phyloP scores from a whole-genome alignment of 64 coral and sea anemone genomes.

The Dendronephthya gigantea region DNA sequence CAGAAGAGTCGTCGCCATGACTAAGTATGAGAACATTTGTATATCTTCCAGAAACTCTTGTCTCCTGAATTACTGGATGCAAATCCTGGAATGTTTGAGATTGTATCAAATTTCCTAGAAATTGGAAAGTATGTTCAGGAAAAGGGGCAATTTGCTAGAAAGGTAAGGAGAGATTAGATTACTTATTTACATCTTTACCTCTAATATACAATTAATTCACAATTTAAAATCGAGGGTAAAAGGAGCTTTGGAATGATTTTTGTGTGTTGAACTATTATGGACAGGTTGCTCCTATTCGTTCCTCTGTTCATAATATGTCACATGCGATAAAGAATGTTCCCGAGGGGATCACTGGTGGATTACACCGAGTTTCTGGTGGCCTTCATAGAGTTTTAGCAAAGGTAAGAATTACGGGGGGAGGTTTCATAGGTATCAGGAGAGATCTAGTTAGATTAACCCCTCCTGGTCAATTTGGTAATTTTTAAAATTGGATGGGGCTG shows the following conservation, averaged over 20 bases:
- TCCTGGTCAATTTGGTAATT: too few species aligned
- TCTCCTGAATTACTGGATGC: slow-evolving; percentile 56
- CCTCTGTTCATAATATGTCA: slow-evolving; percentile 72
- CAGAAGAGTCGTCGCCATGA: neutral
- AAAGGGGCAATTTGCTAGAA: slow-evolving; percentile 95
- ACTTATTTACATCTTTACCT: neutral
- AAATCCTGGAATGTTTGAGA: slow-evolving; percentile 73
- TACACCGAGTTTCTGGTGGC: slow-evolving; percentile 64
- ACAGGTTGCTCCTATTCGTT: slow-evolving; percentile 68
- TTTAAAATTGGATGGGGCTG: too few species aligned
- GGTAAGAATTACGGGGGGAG: too few species aligned
- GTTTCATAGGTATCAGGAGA: too few species aligned
- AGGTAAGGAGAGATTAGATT: slow-evolving; percentile 38
- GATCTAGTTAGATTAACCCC: too few species aligned
- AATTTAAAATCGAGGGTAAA: too few species aligned
- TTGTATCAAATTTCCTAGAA: slow-evolving; percentile 68
- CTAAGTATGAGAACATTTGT: neutral
- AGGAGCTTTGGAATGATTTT: too few species aligned
- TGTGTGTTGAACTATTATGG: neutral
- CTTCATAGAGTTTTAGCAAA: slow-evolving; percentile 79
- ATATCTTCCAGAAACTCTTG: slow-evolving; percentile 44
- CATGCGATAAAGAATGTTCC: slow-evolving; percentile 91
- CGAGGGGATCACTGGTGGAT: slow-evolving; percentile 48
- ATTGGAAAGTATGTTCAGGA: slow-evolving; percentile 76
- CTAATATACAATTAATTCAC: too few species aligned